A percentile compares a stretch with the other conserved stretches of the same genome.
These are phyloP conservation scores for Actinopyga echinites DNA, from an alignment of 53 echinoderm and acorn worm genomes.

Conservation along the genomic window DNA sequence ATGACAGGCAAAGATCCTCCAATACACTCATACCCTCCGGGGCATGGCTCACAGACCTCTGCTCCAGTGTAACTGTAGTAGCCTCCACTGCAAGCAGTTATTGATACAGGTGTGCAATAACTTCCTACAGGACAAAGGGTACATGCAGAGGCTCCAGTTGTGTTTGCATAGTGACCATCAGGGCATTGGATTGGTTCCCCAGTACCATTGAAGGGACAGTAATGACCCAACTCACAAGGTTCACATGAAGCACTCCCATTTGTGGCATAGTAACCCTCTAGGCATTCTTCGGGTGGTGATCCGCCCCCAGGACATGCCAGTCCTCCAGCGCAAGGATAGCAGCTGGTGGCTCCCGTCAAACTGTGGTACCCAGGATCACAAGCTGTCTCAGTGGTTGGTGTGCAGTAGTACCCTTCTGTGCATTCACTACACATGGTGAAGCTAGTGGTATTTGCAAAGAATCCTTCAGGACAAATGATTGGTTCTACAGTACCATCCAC, in stretches of 20 bases:
- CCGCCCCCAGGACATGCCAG: slow-evolving; percentile 64
- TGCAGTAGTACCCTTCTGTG: slow-evolving; percentile 77
- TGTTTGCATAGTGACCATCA: slow-evolving; percentile 60
- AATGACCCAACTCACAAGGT: slow-evolving; percentile 69
- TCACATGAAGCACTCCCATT: slow-evolving; percentile 71
- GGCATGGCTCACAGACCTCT: slow-evolving; percentile 72
- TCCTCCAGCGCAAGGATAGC: slow-evolving; percentile 73
- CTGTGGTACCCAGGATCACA: slow-evolving; percentile 79
- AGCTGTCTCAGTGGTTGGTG: slow-evolving; percentile 51
- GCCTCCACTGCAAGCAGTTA: slow-evolving; percentile 65
- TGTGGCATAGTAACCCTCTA: slow-evolving; percentile 65
- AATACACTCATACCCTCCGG: slow-evolving; percentile 71
- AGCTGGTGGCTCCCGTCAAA: slow-evolving; percentile 59
- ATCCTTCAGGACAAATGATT: slow-evolving; percentile 43
- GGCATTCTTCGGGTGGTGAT: slow-evolving; percentile 53
- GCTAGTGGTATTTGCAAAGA: slow-evolving; percentile 51
- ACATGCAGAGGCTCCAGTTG: slow-evolving; percentile 46
- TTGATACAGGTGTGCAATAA: slow-evolving; percentile 64
- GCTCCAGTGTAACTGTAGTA: slow-evolving; percentile 72
- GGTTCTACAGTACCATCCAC: slow-evolving; percentile 28
- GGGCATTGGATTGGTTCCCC: slow-evolving; percentile 63
- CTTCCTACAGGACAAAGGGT: slow-evolving; percentile 61
- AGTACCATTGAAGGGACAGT: slow-evolving; percentile 72
- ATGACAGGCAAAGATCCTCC: slow-evolving; percentile 51
- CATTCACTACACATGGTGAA: slow-evolving; percentile 65